Conservation (phyloP, 2,113 vertebrate species). For the Semicossyphus pulcher region DNA sequence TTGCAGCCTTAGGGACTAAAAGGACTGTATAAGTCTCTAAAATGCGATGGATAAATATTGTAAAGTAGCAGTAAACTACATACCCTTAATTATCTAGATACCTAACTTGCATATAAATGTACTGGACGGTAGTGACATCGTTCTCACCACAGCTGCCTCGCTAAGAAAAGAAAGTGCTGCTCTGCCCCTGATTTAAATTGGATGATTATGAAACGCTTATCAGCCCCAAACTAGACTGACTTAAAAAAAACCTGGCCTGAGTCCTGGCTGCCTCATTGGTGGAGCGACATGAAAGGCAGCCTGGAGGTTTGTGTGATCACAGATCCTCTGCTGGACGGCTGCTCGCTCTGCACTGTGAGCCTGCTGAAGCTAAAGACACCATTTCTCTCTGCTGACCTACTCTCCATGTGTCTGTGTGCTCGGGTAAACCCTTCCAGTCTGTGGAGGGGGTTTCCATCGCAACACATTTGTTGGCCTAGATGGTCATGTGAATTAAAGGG, state of each 20-base stretch:
- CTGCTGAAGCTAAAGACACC: slow-evolving; percentile 19
- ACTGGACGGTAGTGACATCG: too few relatives aligned
- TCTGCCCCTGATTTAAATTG: background rate
- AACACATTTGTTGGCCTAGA: slow-evolving; percentile 49
- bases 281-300: slow-evolving; percentile 42
- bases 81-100: too few relatives aligned
- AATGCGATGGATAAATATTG: too few relatives aligned
- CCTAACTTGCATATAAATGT: too few relatives aligned
- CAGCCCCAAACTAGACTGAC: slow-evolving; percentile 17
- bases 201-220: slow-evolving; percentile 23
- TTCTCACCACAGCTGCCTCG: background rate
- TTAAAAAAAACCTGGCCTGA: background rate
- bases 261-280: slow-evolving; percentile 11
- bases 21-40: too few relatives aligned
- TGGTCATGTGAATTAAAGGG: slow-evolving; percentile 60
- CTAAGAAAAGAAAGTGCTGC: background rate
- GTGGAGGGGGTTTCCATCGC: slow-evolving; percentile 58
- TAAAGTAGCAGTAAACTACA: too few relatives aligned
- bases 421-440: slow-evolving; percentile 21
- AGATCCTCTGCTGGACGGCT: slow-evolving; percentile 40
- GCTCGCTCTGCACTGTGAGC: slow-evolving; percentile 2
- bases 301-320: slow-evolving; percentile 38
- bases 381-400: slow-evolving; percentile 43
- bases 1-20: too few relatives aligned
- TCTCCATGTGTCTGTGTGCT: slow-evolving; percentile 2